These are phyloP conservation scores for Drosophila funebris DNA, from an alignment of 1,140 invertebrate species.

Conservation along the genomic window DNA sequence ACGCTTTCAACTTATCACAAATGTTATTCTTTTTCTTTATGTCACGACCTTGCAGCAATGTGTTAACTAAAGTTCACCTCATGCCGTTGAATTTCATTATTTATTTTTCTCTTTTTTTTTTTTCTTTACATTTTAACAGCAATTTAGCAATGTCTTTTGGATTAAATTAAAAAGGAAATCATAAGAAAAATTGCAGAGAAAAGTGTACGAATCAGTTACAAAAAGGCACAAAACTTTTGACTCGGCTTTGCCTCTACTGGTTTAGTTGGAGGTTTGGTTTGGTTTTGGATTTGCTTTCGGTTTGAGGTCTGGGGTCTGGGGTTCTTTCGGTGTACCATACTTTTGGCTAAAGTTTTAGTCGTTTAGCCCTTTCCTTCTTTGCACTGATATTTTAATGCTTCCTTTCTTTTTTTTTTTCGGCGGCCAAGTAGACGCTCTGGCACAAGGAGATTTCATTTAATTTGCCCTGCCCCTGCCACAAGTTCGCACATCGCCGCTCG, in stretches of 20 bases:
- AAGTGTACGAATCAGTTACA: constrained; percentile 78
- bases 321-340: constrained; percentile 45
- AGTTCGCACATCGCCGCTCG: neutral
- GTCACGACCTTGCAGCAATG: constrained; percentile 29
- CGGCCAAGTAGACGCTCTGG: constrained; percentile 51
- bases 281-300: neutral
- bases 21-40: too few relatives aligned
- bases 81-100: constrained; percentile 33
- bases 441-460: constrained; percentile 76
- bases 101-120: constrained; percentile 10
- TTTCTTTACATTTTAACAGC: constrained; percentile 63
- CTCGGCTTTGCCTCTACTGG: constrained; percentile 23
- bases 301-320: constrained; percentile 1
- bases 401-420: constrained; percentile 57
- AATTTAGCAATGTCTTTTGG: constrained; percentile 76
- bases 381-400: constrained; percentile 81
- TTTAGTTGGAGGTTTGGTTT: constrained; percentile 34
- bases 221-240: constrained; percentile 70
- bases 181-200: constrained; percentile 60
- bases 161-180: constrained; percentile 80
- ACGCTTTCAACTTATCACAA: too few relatives aligned
- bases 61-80: neutral
- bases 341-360: constrained; percentile 61
- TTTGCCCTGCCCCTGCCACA: constrained; percentile 46
- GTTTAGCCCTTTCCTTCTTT: constrained; percentile 75